A percentile compares a stretch with the other conserved stretches of the same genome.
phyloP scores from a whole-genome alignment of 2,113 vertebrate genomes.

The Mustela nigripes region DNA sequence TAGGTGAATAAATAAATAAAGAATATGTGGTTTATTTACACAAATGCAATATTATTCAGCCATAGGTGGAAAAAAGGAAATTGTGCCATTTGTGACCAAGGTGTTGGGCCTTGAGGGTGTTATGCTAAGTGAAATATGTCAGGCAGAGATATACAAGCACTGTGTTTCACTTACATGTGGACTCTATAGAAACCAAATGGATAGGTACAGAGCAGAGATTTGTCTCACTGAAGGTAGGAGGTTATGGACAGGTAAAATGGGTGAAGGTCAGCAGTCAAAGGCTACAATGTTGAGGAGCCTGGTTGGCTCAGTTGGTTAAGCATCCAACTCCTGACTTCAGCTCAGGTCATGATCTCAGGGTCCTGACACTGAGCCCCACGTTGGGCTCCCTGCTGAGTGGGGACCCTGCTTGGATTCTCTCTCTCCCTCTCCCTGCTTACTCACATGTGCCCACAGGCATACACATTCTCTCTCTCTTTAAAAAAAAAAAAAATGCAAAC shows the following conservation, averaged over 20 bases:
- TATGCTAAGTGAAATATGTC: not conserved
- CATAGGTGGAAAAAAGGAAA: not conserved
- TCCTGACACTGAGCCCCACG: not conserved
- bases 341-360: not conserved
- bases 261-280: not conserved
- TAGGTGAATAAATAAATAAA: not conserved
- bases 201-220: not conserved
- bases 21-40: not conserved
- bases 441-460: not conserved
- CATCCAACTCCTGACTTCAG: not conserved
- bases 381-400: not conserved
- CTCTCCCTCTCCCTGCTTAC: not conserved
- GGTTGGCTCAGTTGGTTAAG: not conserved
- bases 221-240: not conserved
- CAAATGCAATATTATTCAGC: not conserved
- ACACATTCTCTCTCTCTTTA: not conserved
- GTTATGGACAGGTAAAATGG: not conserved
- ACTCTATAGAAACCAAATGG: not conserved
- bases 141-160: not conserved
- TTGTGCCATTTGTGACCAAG: not conserved
- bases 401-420: not conserved
- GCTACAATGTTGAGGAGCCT: not conserved
- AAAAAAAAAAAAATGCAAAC: not conserved
- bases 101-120: not conserved
- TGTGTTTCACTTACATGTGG: not conserved